Conservation (phyloP, 2,113 vertebrate genomes). For the Ceuthmochares aereus region DNA sequence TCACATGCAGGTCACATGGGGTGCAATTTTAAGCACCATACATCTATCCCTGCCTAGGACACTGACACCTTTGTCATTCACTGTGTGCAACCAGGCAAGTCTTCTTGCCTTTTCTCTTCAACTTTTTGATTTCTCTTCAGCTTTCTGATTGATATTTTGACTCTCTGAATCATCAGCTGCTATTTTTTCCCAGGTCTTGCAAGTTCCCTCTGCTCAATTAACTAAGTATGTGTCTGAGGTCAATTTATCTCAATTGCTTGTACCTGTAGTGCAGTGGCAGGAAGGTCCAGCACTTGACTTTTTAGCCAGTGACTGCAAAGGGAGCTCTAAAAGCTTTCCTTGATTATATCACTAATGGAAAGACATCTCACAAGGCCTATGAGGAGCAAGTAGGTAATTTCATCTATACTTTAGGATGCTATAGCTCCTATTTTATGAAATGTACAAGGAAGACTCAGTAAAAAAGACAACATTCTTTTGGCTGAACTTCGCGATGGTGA, state of each 20-base stretch:
- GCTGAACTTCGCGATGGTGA: background rate
- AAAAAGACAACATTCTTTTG: background rate
- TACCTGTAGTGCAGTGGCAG: background rate
- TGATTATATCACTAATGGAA: background rate
- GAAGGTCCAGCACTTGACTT: background rate
- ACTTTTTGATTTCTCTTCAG: background rate
- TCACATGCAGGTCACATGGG: background rate
- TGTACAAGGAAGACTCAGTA: background rate
- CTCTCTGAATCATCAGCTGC: background rate
- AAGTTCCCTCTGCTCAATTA: background rate
- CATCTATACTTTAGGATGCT: background rate
- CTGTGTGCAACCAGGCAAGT: background rate
- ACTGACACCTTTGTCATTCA: background rate
- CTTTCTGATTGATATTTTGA: background rate
- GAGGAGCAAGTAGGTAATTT: background rate
- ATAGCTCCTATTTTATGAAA: background rate
- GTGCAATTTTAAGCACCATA: background rate
- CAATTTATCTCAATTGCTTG: background rate
- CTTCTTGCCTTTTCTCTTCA: background rate
- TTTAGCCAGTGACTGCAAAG: background rate
- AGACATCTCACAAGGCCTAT: background rate
- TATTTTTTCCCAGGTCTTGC: background rate
- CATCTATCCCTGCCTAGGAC: background rate
- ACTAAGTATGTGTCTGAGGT: rapidly evolving
- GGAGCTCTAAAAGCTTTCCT: background rate